Conservation (phyloP, 2,113 vertebrate species). For the Pygoscelis antarcticus region DNA sequence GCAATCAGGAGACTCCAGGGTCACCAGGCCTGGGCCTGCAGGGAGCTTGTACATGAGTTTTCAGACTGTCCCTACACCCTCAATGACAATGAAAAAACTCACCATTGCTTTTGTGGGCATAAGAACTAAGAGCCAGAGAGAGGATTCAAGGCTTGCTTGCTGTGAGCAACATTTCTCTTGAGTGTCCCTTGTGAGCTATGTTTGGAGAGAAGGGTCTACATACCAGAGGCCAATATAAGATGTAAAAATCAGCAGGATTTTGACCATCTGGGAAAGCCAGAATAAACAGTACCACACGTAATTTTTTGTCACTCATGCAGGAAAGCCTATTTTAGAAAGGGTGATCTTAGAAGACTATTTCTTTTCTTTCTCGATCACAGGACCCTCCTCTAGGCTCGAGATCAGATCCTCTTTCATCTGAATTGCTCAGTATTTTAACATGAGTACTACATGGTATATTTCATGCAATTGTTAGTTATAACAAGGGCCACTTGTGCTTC, state of each 20-base stretch:
- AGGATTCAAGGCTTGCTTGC: neutral
- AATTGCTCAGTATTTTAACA: neutral
- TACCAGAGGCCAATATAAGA: neutral
- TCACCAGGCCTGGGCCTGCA: neutral
- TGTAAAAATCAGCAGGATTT: neutral
- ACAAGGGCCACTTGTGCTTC: neutral
- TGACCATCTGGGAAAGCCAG: neutral
- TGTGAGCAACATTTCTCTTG: neutral
- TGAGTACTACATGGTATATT: neutral
- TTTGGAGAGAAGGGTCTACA: neutral
- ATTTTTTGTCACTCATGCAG: neutral
- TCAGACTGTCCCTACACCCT: neutral
- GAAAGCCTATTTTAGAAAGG: neutral
- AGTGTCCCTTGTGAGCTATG: neutral
- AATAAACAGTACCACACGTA: neutral
- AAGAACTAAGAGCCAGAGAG: neutral
- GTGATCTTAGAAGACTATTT: neutral
- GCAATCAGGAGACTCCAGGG: neutral
- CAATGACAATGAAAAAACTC: neutral
- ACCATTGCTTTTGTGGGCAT: neutral
- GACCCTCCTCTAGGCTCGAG: neutral
- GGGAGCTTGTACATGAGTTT: neutral
- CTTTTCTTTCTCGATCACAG: neutral
- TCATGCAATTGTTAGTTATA: neutral
- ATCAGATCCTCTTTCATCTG: neutral